A percentile compares a stretch with the other conserved stretches of the same genome.
phyloP scores from a whole-genome alignment of 2,888 invertebrate species.

The Auanema freiburgensis region DNA sequence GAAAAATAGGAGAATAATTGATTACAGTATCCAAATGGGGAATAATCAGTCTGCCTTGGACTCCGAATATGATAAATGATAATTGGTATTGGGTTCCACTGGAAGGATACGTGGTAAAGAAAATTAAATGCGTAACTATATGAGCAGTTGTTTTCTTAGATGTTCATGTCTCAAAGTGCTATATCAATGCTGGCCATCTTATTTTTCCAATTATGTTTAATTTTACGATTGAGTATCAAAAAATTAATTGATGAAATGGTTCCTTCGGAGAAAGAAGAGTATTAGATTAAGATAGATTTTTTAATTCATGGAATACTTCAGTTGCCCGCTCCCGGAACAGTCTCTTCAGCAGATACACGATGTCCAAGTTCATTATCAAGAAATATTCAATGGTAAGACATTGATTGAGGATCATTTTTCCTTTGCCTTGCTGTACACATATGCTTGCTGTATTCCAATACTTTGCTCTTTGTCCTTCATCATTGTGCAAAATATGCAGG shows the following conservation, averaged over 20 bases:
- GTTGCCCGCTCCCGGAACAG: constrained; percentile 27
- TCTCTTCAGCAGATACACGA: constrained; percentile 27
- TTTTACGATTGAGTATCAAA: constrained; percentile 17
- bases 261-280: constrained; percentile 24
- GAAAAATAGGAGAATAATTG: background rate
- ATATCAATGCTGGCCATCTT: constrained; percentile 27
- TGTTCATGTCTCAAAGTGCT: constrained; percentile 23
- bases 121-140: background rate
- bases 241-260: constrained; percentile 25
- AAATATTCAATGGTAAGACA: constrained; percentile 24
- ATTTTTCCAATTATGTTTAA: constrained; percentile 26
- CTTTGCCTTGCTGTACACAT: constrained; percentile 25
- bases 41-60: constrained; percentile 33
- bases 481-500: constrained; percentile 15
- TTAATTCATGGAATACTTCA: background rate
- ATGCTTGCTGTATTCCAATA: constrained; percentile 24
- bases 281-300: background rate
- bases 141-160: constrained; percentile 3
- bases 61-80: constrained; percentile 36
- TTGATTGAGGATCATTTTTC: constrained; percentile 27
- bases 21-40: constrained; percentile 34
- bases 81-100: constrained; percentile 33
- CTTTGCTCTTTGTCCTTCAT: constrained; percentile 21
- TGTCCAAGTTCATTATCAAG: constrained; percentile 26
- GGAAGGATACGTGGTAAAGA: constrained; percentile 37